Percentiles rank a stretch among this genome's conserved stretches.
Evolutionary conservation across 2,113 vertebrate genomes (phyloP).

Genomic region (Corythoichthys intestinalis): DNA sequence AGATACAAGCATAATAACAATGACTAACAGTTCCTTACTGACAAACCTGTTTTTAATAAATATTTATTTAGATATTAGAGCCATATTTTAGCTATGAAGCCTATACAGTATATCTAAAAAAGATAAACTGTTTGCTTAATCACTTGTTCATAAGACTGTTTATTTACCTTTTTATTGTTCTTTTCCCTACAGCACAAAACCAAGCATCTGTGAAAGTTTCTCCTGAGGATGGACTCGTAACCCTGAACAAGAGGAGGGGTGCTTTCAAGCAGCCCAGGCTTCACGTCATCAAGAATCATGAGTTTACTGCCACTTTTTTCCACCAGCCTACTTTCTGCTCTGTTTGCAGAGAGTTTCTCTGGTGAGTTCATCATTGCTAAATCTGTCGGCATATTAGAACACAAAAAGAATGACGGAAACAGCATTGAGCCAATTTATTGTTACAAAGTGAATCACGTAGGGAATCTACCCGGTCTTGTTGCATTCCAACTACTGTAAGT

Average conservation of each 20-base stretch:
- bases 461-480: constrained; percentile 35
- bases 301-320: constrained; percentile 95
- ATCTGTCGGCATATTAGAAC: neutral
- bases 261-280: constrained; percentile 96
- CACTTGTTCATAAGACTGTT: neutral
- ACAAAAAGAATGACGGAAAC: neutral
- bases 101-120: neutral
- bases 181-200: constrained; percentile 18
- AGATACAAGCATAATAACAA: too few species aligned
- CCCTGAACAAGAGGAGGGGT: constrained; percentile 86
- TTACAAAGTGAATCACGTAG: constrained; percentile 33
- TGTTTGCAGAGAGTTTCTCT: constrained; percentile 94
- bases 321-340: constrained; percentile 95
- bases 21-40: too few species aligned
- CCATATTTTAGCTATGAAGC: too few species aligned
- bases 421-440: constrained; percentile 23
- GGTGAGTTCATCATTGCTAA: constrained; percentile 75
- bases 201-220: constrained; percentile 38
- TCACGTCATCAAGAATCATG: constrained; percentile 91
- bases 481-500: constrained; percentile 25
- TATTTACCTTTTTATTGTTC: neutral
- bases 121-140: neutral
- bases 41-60: too few species aligned
- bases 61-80: too few species aligned
- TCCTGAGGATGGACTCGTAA: constrained; percentile 76